Evolutionary conservation across 2,888 invertebrate genomes (phyloP), one percentile per base, ranked within the genome.

Genomic region (Dichetophora obliterata): DNA sequence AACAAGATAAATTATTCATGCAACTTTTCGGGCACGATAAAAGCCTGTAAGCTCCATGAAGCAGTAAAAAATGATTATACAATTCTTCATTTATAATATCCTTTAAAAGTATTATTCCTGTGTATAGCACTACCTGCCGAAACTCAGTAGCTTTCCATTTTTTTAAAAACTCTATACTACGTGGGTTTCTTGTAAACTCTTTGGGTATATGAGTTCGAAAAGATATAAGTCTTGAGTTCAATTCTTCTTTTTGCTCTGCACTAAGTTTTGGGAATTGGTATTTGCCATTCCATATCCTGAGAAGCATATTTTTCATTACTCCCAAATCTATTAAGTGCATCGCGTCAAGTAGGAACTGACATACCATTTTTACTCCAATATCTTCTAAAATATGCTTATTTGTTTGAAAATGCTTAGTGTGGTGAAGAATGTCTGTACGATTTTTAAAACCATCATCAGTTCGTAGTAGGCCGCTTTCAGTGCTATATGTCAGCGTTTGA

Each of bases 121-220:
- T 52, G 37, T 37, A 37, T 37, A 52, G 19, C 1, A 8, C n/a
- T 19, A 37, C 6, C 66, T 11, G 37, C 31, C 22, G 27, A 24
- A 66, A 37, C 37, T 63, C 31, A 27, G 27, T n/a, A 34, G 34
- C 19, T 63, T 63, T 73, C 73, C 73, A 73, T 19, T 61, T 43
- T 48, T 9, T 9, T 2, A 73, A 4, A 2, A 59, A 59, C 14
- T 63, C 61, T 24, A 63, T n/a, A 27, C 73, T 48, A 5, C 73
- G 34, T n/a, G n/a, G n/a, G n/a, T n/a, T n/a, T n/a, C n/a, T n/a
- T n/a, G n/a, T n/a, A n/a, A n/a, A n/a, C n/a, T 5, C 72, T 24
- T 22, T 72, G 9, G 72, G 34, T 24, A 72, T 48, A 48, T 52
- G 6, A 8, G 5, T 16, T 52, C n/a, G 27, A 61, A 6, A 52